These are phyloP conservation scores for Vimba vimba DNA, from an alignment of 2,113 vertebrate genomes.

Conservation along the genomic window DNA sequence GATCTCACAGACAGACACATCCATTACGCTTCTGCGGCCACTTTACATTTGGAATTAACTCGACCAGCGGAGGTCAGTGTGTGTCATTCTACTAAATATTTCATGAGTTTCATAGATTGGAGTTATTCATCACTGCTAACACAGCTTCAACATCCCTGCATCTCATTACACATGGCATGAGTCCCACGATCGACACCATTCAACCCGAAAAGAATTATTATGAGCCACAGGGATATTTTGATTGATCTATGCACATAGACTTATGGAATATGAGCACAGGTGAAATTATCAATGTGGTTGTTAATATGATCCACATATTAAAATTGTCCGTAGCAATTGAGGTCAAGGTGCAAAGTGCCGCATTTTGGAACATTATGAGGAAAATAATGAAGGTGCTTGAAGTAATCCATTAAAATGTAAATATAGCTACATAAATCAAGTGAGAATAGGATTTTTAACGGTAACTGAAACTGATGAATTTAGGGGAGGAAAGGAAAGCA, in stretches of 20 bases:
- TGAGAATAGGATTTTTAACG: not conserved
- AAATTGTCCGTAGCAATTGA: conserved; percentile 2
- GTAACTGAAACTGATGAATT: not conserved
- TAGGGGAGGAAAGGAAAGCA: not conserved
- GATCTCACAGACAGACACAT: conserved; percentile 46
- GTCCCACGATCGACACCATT: conserved; percentile 2
- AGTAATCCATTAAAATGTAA: conserved; percentile 18
- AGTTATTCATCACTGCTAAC: conserved; percentile 35
- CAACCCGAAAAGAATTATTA: conserved; percentile 5
- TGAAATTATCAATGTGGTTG: not conserved
- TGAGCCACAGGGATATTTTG: not conserved
- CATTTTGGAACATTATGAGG: not conserved
- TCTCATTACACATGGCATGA: not conserved
- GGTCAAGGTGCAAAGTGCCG: not conserved
- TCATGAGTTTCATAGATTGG: conserved; percentile 33
- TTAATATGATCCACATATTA: not conserved
- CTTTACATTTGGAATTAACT: conserved; percentile 50
- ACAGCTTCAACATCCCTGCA: conserved; percentile 11
- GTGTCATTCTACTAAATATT: conserved; percentile 50
- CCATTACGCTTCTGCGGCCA: conserved; percentile 36
- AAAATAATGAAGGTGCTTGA: conserved; percentile 20
- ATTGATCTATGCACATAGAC: not conserved
- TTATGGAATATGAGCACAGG: not conserved
- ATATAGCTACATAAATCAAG: not conserved
- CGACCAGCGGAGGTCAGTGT: conserved; percentile 10